These are phyloP conservation scores for Nebria salina DNA, from an alignment of 2,888 invertebrate genomes.

Conservation along the genomic window DNA sequence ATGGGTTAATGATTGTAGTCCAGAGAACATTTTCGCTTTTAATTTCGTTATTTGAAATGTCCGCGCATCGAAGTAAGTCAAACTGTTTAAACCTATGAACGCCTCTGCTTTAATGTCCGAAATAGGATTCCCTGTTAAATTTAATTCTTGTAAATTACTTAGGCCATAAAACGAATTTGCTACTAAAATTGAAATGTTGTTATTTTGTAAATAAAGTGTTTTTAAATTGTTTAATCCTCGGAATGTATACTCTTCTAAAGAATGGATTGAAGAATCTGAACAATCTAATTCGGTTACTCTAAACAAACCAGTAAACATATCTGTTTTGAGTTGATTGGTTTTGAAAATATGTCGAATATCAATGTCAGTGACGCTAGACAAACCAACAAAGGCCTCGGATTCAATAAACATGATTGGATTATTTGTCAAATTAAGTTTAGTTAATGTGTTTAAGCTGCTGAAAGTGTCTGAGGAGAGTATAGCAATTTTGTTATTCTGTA, in stretches of 20 bases:
- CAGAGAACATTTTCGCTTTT: not conserved
- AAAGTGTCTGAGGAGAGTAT: constrained; percentile 13
- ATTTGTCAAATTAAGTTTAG: constrained; percentile 10
- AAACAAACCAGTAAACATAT: constrained; percentile 23
- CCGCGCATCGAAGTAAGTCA: not conserved
- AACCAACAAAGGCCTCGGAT: constrained; percentile 17
- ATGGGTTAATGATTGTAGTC: not conserved
- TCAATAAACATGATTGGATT: constrained; percentile 28
- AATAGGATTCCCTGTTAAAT: constrained; percentile 6
- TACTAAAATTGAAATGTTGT: constrained; percentile 29
- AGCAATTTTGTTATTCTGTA: constrained; percentile 29
- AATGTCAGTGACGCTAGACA: constrained; percentile 9
- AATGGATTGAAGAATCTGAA: constrained; percentile 24
- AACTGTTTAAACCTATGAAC: not conserved
- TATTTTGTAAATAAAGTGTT: constrained; percentile 29
- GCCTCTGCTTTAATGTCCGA: not conserved
- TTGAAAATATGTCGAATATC: constrained; percentile 20
- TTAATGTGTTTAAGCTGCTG: not conserved
- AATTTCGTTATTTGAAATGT: not conserved
- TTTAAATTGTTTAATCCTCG: constrained; percentile 16
- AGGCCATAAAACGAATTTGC: constrained; percentile 19
- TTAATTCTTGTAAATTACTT: not conserved
- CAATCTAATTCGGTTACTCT: constrained; percentile 13
- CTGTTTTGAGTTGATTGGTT: constrained; percentile 12
- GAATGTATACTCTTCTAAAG: constrained; percentile 16